Conservation (phyloP, 53 echinoderm and acorn worm species). For the Holothuria scabra region DNA sequence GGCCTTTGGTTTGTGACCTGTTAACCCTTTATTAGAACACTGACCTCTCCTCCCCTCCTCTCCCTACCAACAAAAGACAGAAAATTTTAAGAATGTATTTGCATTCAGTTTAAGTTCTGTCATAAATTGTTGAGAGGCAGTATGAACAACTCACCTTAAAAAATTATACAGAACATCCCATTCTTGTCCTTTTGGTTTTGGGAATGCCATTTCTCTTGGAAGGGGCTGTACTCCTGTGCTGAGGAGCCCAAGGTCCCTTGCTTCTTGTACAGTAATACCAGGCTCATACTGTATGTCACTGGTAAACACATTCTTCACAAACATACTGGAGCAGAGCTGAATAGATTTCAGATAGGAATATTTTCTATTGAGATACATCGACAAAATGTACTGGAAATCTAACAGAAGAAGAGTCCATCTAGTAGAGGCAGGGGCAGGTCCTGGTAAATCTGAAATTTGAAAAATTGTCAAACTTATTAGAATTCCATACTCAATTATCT, state of each 20-base stretch:
- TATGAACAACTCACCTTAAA: slow-evolving; percentile 66
- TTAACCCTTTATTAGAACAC: no score
- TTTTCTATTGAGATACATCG: slow-evolving; percentile 96
- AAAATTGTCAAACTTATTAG: no score
- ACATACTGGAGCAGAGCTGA: slow-evolving; percentile 90
- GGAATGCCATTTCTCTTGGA: slow-evolving; percentile 93
- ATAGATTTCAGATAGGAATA: slow-evolving; percentile 87
- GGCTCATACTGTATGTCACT: slow-evolving; percentile 94
- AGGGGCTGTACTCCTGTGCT: slow-evolving; percentile 86
- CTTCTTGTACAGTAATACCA: slow-evolving; percentile 83
- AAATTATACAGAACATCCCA: slow-evolving; percentile 88
- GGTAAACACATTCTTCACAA: slow-evolving; percentile 93
- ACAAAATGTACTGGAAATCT: slow-evolving; percentile 96
- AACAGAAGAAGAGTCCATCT: slow-evolving; percentile 86
- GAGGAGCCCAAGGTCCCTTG: slow-evolving; percentile 82
- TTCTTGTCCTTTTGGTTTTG: slow-evolving; percentile 77
- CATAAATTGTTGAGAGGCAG: background rate
- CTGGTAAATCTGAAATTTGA: slow-evolving; percentile 73
- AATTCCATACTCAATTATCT: no score
- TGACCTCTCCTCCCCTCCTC: no score
- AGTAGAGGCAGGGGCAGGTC: slow-evolving; percentile 83
- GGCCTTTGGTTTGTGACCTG: no score
- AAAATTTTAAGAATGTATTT: no score
- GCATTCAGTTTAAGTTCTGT: no score
- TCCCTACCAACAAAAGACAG: no score